phyloP scores from a whole-genome alignment of 2,113 vertebrate species.

The Sylvia atricapilla region DNA sequence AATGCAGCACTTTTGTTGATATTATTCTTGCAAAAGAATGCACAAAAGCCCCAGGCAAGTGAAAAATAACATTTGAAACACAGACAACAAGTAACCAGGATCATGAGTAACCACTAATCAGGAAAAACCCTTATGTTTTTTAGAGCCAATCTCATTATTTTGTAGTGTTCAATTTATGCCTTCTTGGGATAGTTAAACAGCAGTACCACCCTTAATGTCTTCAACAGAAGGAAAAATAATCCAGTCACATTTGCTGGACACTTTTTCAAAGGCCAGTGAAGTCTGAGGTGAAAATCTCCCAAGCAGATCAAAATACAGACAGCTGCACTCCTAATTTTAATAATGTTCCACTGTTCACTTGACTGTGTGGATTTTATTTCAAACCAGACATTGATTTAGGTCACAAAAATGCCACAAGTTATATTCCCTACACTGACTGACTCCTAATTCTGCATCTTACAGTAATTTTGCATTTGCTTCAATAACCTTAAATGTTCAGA shows the following conservation, averaged over 20 bases:
- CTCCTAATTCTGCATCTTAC: background rate
- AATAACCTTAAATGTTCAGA: background rate
- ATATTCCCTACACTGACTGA: background rate
- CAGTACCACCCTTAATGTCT: background rate
- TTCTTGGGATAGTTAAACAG: background rate
- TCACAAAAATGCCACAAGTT: background rate
- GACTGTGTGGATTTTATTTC: background rate
- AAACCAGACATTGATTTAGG: background rate
- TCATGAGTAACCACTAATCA: background rate
- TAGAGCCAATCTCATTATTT: background rate
- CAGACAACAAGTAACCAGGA: background rate
- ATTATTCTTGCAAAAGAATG: background rate
- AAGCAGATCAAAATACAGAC: constrained; percentile 26
- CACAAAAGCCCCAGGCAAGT: background rate
- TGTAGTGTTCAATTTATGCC: background rate
- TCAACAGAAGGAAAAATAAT: background rate
- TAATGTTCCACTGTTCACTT: background rate
- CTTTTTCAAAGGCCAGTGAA: background rate
- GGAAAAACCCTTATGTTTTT: background rate
- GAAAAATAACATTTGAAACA: background rate
- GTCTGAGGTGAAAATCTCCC: background rate
- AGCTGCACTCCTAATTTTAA: constrained; percentile 24
- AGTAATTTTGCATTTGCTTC: background rate
- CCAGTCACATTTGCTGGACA: background rate
- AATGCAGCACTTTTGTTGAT: background rate